Evolutionary conservation across 35 echinoderm and acorn worm genomes (phyloP).

Genomic region (Apostichopus parvimensis): DNA sequence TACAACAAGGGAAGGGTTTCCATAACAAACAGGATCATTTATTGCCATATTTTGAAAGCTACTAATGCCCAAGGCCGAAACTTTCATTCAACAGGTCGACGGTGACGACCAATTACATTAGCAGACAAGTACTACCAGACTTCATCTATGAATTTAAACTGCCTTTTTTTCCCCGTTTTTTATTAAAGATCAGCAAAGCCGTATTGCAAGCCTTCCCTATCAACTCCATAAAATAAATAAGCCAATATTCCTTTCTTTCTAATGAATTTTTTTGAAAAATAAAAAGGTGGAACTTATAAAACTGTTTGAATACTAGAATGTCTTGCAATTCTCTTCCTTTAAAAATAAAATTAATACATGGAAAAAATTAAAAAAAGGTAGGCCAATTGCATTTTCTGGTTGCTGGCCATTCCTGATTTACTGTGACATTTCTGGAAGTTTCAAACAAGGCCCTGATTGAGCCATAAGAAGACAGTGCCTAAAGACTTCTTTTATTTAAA

Average conservation of each 20-base stretch:
- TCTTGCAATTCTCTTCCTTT: neutral
- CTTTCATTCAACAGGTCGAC: neutral
- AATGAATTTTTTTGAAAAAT: neutral
- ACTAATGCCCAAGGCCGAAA: conserved; percentile 18
- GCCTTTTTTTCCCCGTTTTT: neutral
- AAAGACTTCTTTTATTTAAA: conserved; percentile 22
- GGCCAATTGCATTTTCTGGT: neutral
- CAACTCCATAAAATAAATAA: conserved; percentile 18
- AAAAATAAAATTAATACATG: neutral
- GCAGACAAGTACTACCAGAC: neutral
- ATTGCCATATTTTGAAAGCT: conserved; percentile 48
- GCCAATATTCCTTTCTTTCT: conserved; percentile 14
- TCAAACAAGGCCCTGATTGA: neutral
- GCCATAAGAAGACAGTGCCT: neutral
- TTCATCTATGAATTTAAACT: neutral
- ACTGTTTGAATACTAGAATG: conserved; percentile 43
- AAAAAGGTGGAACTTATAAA: conserved; percentile 26
- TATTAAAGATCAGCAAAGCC: neutral
- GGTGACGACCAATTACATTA: neutral
- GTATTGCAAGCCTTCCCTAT: conserved; percentile 25
- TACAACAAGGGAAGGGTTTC: neutral
- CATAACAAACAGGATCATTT: neutral
- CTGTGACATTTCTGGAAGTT: neutral
- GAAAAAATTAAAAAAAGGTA: neutral
- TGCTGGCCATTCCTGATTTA: neutral